Percentiles rank a stretch among this genome's conserved stretches.
Evolutionary conservation across 1,140 invertebrate genomes (phyloP).

Genomic region (Diabrotica undecimpunctata): DNA sequence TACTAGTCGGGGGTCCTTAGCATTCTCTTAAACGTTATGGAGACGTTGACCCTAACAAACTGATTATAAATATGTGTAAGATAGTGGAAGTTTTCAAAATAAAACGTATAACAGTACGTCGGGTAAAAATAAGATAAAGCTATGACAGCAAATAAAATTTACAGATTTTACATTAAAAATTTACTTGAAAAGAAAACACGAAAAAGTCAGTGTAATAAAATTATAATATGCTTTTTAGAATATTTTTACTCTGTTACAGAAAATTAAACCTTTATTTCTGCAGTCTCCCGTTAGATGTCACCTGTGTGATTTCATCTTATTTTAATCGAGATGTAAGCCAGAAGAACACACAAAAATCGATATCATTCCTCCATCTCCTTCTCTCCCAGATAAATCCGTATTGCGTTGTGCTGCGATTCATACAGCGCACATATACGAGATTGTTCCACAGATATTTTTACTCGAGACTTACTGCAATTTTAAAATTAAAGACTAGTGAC

Average conservation of each 20-base stretch:
- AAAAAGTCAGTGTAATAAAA: too few species aligned
- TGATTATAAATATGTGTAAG: too few species aligned
- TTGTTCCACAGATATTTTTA: slow-evolving; percentile 18
- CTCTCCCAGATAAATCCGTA: slow-evolving; percentile 8
- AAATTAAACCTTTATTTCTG: not conserved
- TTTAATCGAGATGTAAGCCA: slow-evolving; percentile 17
- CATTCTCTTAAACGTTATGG: too few species aligned
- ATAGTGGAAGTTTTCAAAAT: too few species aligned
- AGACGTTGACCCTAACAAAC: too few species aligned
- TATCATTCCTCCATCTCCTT: slow-evolving; percentile 19
- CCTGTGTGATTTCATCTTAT: slow-evolving; percentile 20
- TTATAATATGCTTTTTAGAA: too few species aligned
- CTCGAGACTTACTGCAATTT: slow-evolving; percentile 13
- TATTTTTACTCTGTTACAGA: slow-evolving; percentile 4
- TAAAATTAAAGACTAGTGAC: slow-evolving; percentile 3
- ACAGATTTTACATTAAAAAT: too few species aligned
- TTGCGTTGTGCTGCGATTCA: slow-evolving; percentile 16
- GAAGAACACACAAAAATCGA: slow-evolving; percentile 28
- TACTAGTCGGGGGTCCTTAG: too few species aligned
- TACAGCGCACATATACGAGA: slow-evolving; percentile 26
- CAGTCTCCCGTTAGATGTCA: slow-evolving; percentile 27
- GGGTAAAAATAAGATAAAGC: too few species aligned
- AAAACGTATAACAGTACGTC: too few species aligned
- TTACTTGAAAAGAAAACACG: too few species aligned
- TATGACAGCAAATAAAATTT: too few species aligned